Base-by-base conservation (phyloP, 2,113 vertebrate species). In the Xiphorhynchus elegans region DNA sequence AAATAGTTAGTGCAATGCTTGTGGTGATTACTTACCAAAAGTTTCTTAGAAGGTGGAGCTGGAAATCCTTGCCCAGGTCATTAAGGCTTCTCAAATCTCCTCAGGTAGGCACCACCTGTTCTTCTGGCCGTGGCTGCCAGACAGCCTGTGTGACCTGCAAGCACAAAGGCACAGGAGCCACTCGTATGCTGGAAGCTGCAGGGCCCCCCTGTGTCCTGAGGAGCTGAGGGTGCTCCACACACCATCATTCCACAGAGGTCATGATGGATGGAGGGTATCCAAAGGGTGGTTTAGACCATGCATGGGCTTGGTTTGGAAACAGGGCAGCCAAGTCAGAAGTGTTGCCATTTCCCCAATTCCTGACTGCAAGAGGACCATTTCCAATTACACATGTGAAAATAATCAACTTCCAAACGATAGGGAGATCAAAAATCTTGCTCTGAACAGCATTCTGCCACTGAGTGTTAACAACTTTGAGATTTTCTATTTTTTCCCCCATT, bases 151-250 rank as follows among this genome's bases (percentile, higher is more conserved):
- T 84, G 87, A 67, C 60, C 35, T 59, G 46, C 56, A 81, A 66
- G 29, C 67, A 35, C 5, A 7, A 49, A 39, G 0, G 5, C n/a
- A 33, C n/a, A 3, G 4, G 50, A 52, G 25, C 25, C 46, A 16
- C 47, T 58, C 2, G 1, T 18, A 0, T 10, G 14, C 40, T 86
- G 40, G 40, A 29, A 80, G 40, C 21, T 82, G 24, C 42, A 15
- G 0, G 1, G 39, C 11, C 23, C 24, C 3, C 3, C 63, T 31
- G 7, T 5, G 2, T 25, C 31, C 25, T 26, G 73, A 53, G 31
- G 44, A 47, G 5, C 37, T 58, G 59, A 28, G 66, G 12, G 9
- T 80, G 23, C 17, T 46, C 29, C 40, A 19, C 35, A 24, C 3
- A 17, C 12, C 46, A 37, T 2, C 26, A 47, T 2, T 12, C 26